phyloP scores from a whole-genome alignment of 2,888 invertebrate species.

The Pogonocherus hispidulus region DNA sequence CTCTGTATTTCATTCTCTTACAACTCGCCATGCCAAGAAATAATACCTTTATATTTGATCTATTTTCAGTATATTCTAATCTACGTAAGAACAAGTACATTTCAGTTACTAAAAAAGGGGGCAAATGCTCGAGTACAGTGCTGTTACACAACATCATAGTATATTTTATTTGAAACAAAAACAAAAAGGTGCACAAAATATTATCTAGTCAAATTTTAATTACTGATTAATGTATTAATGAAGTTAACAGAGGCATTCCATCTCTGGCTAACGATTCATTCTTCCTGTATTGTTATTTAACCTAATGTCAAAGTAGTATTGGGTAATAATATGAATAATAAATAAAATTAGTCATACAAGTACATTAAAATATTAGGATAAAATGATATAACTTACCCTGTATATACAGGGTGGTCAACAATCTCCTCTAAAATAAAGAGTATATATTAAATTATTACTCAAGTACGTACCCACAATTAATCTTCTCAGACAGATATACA shows the following conservation, averaged over 20 bases:
- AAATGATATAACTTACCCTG: no score
- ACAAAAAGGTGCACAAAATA: conserved; percentile 1
- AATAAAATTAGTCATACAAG: no score
- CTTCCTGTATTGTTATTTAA: not conserved
- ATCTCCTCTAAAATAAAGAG: no score
- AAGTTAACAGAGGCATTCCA: conserved; percentile 29
- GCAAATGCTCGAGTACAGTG: not conserved
- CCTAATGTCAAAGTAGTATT: no score
- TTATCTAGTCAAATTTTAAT: conserved; percentile 14
- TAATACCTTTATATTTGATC: not conserved
- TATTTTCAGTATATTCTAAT: not conserved
- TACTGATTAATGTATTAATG: conserved; percentile 27
- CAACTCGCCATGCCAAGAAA: conserved; percentile 7
- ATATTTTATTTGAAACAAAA: not conserved
- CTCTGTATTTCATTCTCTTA: not conserved
- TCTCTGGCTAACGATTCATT: conserved; percentile 15
- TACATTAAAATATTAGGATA: no score
- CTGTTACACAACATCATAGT: conserved; percentile 2
- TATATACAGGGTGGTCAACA: no score
- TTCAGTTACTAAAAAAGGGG: not conserved
- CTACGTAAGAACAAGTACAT: not conserved
- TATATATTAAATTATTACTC: no score
- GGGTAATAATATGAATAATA: no score
- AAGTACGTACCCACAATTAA: no score
- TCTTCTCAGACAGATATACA: no score